A percentile compares a stretch with the other conserved stretches of the same genome.
Conservation (phyloP, 2,797 vertebrate species). For the Chelonia mydas region DNA sequence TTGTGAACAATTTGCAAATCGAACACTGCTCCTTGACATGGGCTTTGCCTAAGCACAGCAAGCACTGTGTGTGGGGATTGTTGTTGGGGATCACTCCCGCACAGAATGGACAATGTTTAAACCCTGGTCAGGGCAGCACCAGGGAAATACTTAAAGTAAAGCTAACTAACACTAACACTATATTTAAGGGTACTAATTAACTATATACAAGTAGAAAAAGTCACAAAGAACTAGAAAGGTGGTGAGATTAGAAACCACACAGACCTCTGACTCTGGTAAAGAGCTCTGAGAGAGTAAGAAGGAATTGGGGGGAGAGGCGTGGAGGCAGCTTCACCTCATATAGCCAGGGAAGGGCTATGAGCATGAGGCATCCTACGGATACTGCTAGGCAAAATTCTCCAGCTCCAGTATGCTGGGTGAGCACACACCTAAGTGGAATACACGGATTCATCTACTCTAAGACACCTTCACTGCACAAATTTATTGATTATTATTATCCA, state of each 20-base stretch:
- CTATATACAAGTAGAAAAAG: not conserved
- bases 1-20: too few relatives aligned
- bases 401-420: not conserved
- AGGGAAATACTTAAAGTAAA: too few relatives aligned
- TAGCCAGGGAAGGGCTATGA: not conserved
- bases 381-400: not conserved
- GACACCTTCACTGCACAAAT: not conserved
- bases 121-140: too few relatives aligned
- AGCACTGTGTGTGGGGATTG: too few relatives aligned
- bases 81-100: too few relatives aligned
- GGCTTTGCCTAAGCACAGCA: too few relatives aligned
- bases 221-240: not conserved
- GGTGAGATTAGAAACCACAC: not conserved
- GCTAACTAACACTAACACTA: not conserved
- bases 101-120: too few relatives aligned
- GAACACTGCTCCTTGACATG: too few relatives aligned
- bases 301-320: rapidly evolving
- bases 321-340: not conserved
- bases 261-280: not conserved
- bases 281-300: not conserved
- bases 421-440: not conserved
- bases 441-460: not conserved
- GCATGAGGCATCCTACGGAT: too few relatives aligned
- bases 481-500: not conserved
- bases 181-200: not conserved